Conservation (phyloP, 2,797 vertebrate species). For the Philypnodon macrostomus region DNA sequence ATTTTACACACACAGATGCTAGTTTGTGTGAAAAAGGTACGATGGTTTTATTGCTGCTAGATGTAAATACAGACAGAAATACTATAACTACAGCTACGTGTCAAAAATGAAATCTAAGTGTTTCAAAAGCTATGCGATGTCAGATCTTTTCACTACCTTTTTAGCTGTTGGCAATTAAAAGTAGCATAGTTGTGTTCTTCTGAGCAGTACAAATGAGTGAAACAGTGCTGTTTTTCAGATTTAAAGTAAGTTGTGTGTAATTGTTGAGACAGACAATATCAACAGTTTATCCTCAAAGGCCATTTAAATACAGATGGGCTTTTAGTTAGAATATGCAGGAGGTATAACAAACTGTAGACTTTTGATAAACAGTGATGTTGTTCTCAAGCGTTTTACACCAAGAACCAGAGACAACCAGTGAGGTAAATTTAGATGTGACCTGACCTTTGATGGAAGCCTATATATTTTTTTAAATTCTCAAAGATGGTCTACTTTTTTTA, state of each 20-base stretch:
- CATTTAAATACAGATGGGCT: no score
- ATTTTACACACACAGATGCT: slow-evolving; percentile 55
- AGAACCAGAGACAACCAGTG: no score
- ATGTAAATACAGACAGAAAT: slow-evolving; percentile 59
- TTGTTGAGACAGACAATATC: slow-evolving; percentile 14
- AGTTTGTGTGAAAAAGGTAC: slow-evolving; percentile 54
- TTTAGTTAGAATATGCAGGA: no score
- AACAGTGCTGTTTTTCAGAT: slow-evolving; percentile 36
- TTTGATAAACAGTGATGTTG: no score
- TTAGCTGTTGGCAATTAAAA: slow-evolving; percentile 47
- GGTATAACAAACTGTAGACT: no score
- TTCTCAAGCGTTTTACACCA: no score
- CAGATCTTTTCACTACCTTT: slow-evolving; percentile 53
- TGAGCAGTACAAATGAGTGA: slow-evolving; percentile 40
- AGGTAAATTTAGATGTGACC: no score
- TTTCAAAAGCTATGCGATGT: slow-evolving; percentile 50
- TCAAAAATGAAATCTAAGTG: slow-evolving; percentile 49
- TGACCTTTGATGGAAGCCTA: no score
- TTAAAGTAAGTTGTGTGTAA: slow-evolving; percentile 46
- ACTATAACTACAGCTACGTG: slow-evolving; percentile 51
- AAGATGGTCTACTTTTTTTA: no score
- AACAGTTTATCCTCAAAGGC: no score
- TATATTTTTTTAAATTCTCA: no score
- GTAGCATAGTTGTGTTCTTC: slow-evolving; percentile 53
- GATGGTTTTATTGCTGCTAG: slow-evolving; percentile 68